Evolutionary conservation across 1,140 invertebrate genomes (phyloP), one percentile per base, ranked within the genome.

Genomic region (Lasioglossum albipes): DNA sequence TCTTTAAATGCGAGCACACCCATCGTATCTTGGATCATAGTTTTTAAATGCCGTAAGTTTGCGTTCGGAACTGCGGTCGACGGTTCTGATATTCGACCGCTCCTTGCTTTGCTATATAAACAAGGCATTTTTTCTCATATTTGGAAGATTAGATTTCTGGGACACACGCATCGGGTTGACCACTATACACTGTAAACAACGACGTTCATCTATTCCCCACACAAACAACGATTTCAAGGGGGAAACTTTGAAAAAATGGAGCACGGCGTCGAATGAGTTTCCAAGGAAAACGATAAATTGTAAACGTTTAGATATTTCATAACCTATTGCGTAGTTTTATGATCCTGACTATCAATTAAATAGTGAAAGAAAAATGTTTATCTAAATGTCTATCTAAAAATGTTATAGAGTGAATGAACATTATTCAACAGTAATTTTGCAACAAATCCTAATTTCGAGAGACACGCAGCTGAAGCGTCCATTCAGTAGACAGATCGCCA

Each of bases 91-190:
- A 45, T 66, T 66, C 1, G n/a, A 27, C 66, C 66, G 42, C 66
- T 68, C 66, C 66, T 68, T 68, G n/a, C 66, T 68, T 68, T 68
- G 45, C 66, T 68, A 16, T 49, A 12, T 16, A 68, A 10, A 42
- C 2, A 20, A 7, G 20, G 2, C 0, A 68, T 49, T 49, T 68
- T 27, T 68, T 68, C 22, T 18, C 27, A 42, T 68, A 68, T 68
- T 68, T n/a, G 42, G 20, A 12, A 68, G 66, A 68, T 68, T 68
- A 68, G n/a, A 68, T 52, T 52, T 68, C 41, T 42, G 12, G 10
- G 1, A 42, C 20, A 13, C 12, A n/a, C 7, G 12, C 66, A 18
- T 49, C 7, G 10, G 20, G 10, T 49, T 6, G 12, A 7, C 45
- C 22, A 52, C 16, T 36, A 6, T 54, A 22, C 12, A 49, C 18